A percentile compares a stretch with the other conserved stretches of the same genome.
These are phyloP conservation scores for Amphipyra tragopoginis DNA, from an alignment of 2,888 invertebrate genomes.

Conservation along the genomic window DNA sequence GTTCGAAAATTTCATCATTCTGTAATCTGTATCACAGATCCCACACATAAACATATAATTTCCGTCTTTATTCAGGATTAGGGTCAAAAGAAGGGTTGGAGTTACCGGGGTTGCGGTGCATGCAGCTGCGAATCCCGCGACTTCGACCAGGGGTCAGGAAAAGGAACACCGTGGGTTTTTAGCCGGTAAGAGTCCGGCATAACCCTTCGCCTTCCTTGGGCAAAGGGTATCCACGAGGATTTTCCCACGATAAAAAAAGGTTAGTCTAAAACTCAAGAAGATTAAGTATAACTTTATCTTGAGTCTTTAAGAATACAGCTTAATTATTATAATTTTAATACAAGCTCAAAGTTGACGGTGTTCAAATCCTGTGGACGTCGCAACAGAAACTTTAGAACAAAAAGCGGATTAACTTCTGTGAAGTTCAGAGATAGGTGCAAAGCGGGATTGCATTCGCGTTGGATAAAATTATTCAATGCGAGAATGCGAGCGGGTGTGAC, in stretches of 20 bases:
- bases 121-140: no score
- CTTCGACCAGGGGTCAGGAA: no score
- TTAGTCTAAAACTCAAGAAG: conserved; percentile 19
- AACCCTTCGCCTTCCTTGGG: no score
- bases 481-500: conserved; percentile 10
- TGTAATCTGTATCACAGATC: no score
- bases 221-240: no score
- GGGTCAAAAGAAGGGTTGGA: background rate
- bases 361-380: conserved; percentile 45
- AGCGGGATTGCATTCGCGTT: conserved; percentile 43
- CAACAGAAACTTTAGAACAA: conserved; percentile 46
- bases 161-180: no score
- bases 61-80: background rate
- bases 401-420: conserved; percentile 54
- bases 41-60: background rate
- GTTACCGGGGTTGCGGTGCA: no score
- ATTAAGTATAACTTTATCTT: conserved; percentile 29
- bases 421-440: conserved; percentile 51
- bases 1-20: no score
- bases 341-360: conserved; percentile 37
- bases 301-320: conserved; percentile 35
- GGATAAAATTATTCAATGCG: conserved; percentile 50
- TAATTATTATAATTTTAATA: conserved; percentile 51
- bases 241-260: no score
- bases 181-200: no score